Evolutionary conservation across 2,888 invertebrate genomes (phyloP).

Genomic region (Drosophila melanosoma): DNA sequence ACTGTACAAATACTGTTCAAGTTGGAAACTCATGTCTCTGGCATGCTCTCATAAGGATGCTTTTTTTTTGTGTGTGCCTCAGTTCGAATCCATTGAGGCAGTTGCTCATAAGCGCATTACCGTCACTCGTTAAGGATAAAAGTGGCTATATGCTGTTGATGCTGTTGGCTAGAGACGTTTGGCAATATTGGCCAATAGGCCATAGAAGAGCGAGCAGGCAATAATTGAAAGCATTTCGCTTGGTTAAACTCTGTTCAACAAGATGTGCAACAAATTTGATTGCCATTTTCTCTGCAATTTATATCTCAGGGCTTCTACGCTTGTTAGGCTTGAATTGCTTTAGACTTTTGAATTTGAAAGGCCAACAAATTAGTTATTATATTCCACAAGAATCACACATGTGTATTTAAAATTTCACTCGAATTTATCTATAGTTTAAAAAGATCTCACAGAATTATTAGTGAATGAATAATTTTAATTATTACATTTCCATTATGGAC

Average conservation of each 20-base stretch:
- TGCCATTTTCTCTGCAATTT: neutral
- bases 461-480: neutral
- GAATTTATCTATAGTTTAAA: neutral
- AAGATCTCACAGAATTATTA: neutral
- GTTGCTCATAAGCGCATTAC: constrained; percentile 51
- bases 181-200: constrained; percentile 19
- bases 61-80: constrained; percentile 18
- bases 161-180: neutral
- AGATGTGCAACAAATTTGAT: neutral
- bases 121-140: constrained; percentile 10
- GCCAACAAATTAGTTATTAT: neutral
- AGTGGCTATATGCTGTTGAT: neutral
- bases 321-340: neutral
- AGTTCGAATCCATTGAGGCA: constrained; percentile 12
- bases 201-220: constrained; percentile 21
- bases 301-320: neutral
- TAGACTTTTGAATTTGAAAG: neutral
- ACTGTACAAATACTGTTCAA: constrained; percentile 6
- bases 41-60: constrained; percentile 14
- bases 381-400: neutral
- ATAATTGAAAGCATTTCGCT: constrained; percentile 15
- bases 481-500: neutral
- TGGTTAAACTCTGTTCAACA: constrained; percentile 18
- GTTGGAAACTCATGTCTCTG: neutral
- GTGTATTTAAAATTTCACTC: neutral